These are phyloP conservation scores for Halcyon leucocephala DNA, from an alignment of 2,797 vertebrate species.

Conservation along the genomic window DNA sequence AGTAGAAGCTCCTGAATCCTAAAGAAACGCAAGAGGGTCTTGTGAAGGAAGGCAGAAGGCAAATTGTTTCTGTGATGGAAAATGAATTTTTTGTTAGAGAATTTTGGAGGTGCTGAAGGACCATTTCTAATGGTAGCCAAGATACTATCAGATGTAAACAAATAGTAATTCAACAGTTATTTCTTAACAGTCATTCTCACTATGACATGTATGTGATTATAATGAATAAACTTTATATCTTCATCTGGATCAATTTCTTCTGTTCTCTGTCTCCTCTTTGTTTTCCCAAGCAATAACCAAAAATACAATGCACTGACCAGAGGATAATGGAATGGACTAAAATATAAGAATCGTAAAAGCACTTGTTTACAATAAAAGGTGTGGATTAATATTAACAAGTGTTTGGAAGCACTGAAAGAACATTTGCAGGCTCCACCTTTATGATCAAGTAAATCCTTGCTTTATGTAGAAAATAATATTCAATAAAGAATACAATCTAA, in stretches of 20 bases:
- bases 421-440: background rate
- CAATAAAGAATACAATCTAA: slow-evolving; percentile 52
- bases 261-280: background rate
- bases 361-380: background rate
- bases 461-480: slow-evolving; percentile 45
- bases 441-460: slow-evolving; percentile 41
- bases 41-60: background rate
- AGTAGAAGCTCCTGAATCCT: background rate
- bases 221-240: background rate
- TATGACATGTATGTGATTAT: background rate
- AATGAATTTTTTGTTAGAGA: background rate
- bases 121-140: slow-evolving; percentile 12
- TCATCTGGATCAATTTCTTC: slow-evolving; percentile 22
- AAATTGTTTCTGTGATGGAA: background rate
- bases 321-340: background rate
- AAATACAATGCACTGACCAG: background rate
- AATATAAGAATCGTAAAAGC: slow-evolving; percentile 33
- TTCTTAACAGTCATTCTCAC: background rate
- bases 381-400: background rate
- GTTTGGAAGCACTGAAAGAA: slow-evolving; percentile 12
- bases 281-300: slow-evolving; percentile 3
- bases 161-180: slow-evolving; percentile 48
- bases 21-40: background rate
- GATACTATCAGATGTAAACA: slow-evolving; percentile 42
- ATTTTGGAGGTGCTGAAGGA: background rate